These are phyloP conservation scores for Calosoma granatense DNA, from an alignment of 1,140 invertebrate genomes.

Conservation along the genomic window DNA sequence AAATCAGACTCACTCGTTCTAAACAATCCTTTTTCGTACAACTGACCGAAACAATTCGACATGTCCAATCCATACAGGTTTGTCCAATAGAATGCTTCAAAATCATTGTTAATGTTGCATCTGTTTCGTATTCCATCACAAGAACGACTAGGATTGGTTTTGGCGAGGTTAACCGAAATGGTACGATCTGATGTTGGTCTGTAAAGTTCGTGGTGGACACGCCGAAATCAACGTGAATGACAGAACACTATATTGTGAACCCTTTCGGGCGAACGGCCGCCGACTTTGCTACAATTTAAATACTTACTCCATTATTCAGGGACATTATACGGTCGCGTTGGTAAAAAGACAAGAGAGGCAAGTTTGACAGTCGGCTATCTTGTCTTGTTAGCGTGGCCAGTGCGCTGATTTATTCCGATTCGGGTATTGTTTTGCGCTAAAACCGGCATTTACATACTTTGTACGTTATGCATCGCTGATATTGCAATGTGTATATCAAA, in stretches of 20 bases:
- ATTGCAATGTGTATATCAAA: constrained; percentile 4
- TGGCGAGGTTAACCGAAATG: background rate
- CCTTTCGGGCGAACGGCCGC: constrained; percentile 16
- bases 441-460: background rate
- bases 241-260: constrained; percentile 21
- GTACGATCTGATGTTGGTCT: background rate
- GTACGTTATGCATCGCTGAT: constrained; percentile 4
- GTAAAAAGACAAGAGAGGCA: constrained; percentile 10
- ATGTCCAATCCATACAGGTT: background rate
- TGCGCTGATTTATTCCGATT: constrained; percentile 24
- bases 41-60: background rate
- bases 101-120: too few relatives aligned
- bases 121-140: too few relatives aligned
- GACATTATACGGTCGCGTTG: constrained; percentile 22
- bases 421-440: constrained; percentile 12
- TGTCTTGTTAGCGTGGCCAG: constrained; percentile 20
- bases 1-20: background rate
- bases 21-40: background rate
- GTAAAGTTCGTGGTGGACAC: background rate
- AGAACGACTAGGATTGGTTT: background rate
- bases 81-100: too few relatives aligned
- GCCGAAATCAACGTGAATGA: constrained; percentile 24
- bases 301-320: constrained; percentile 27
- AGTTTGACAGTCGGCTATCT: constrained; percentile 19
- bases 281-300: constrained; percentile 27